These are phyloP conservation scores for Rutpela maculata DNA, from an alignment of 2,888 invertebrate species.

Conservation along the genomic window DNA sequence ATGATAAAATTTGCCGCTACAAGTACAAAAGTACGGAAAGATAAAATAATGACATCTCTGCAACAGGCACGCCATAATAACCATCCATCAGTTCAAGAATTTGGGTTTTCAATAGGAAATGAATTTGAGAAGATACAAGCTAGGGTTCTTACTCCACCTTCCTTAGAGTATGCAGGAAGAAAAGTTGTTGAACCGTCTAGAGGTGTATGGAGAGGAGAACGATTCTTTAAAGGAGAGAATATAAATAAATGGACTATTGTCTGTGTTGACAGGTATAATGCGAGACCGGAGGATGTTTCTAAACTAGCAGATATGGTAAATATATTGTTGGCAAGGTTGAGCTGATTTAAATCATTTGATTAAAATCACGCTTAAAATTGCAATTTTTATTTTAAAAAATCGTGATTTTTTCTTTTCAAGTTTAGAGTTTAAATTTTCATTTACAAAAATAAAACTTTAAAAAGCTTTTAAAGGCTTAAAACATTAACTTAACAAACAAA, in stretches of 20 bases:
- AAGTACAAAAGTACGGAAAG: constrained; percentile 83
- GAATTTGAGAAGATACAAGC: constrained; percentile 87
- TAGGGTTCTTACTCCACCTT: constrained; percentile 86
- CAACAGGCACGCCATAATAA: constrained; percentile 66
- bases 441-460: too few relatives aligned
- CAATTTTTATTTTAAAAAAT: too few relatives aligned
- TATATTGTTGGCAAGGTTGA: constrained; percentile 32
- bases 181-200: constrained; percentile 63
- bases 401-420: too few relatives aligned
- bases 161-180: constrained; percentile 78
- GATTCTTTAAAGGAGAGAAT: constrained; percentile 69
- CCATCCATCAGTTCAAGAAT: constrained; percentile 81
- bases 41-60: constrained; percentile 81
- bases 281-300: constrained; percentile 57
- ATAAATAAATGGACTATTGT: constrained; percentile 75
- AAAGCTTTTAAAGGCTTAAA: too few relatives aligned
- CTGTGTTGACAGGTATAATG: constrained; percentile 65
- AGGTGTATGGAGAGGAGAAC: constrained; percentile 73
- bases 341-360: too few relatives aligned
- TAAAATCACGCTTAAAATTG: too few relatives aligned
- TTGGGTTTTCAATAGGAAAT: constrained; percentile 86
- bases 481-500: too few relatives aligned
- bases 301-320: constrained; percentile 67
- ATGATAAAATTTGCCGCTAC: constrained; percentile 94
- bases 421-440: too few relatives aligned